Base-by-base conservation (phyloP, 2,888 invertebrate genomes). In the Prosapia bicincta region DNA sequence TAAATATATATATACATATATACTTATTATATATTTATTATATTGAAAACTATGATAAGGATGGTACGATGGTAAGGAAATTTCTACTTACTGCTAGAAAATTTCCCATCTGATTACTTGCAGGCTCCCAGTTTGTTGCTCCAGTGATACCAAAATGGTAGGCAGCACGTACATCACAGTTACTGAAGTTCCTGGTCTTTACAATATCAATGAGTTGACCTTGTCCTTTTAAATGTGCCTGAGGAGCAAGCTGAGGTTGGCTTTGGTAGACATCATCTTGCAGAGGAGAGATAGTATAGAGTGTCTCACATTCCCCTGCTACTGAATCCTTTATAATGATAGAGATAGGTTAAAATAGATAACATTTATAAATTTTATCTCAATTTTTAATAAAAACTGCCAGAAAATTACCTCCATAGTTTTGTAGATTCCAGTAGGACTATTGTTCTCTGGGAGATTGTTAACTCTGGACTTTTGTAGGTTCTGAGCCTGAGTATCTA, bases 281-380 rank as follows among this genome's bases (percentile, higher is more conserved):
- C 71, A 91, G 84, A 7, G 89, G 89, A 13, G 88, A 87, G 66
- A 93, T 87, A 69, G 91, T 88, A 84, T 93, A 93, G 15, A 89
- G 82, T n/a, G 90, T 90, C 78, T 92, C 91, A 80, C 91, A 91
- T 83, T 89, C 88, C 69, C 93, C 93, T 69, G 90, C 89, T 25
- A 93, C 89, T 54, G 92, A 89, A 80, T 90, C 88, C 85, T 79
- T 65, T 13, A 77, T 66, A 20, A 25, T n/a, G n/a, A n/a, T n/a
- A n/a, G n/a, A n/a, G n/a, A n/a, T n/a, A n/a, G n/a, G n/a, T n/a
- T n/a, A n/a, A n/a, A n/a, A n/a, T n/a, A n/a, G n/a, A n/a, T n/a
- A n/a, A n/a, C n/a, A n/a, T n/a, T n/a, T n/a, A n/a, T n/a, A n/a
- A n/a, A n/a, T n/a, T n/a, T n/a, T n/a, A n/a, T n/a, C n/a, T n/a